Conservation (phyloP, 1,140 invertebrate genomes). For the Drosophila ercepeae region DNA sequence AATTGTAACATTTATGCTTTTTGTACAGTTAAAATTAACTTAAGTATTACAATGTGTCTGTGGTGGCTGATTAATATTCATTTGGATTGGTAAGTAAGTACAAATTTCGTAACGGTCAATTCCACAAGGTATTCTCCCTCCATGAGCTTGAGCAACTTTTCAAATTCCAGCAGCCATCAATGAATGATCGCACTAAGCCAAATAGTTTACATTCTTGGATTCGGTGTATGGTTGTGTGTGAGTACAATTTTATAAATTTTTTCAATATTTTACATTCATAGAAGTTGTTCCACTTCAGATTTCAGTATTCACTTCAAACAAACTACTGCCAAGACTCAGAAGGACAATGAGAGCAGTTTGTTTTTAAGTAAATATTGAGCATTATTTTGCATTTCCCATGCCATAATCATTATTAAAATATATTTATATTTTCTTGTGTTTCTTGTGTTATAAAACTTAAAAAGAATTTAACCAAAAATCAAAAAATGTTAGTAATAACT, state of each 20-base stretch:
- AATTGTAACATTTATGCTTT: constrained; percentile 21
- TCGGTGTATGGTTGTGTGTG: constrained; percentile 13
- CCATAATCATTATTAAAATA: constrained; percentile 65
- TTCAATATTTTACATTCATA: constrained; percentile 44
- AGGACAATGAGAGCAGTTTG: constrained; percentile 8
- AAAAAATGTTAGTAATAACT: constrained; percentile 56
- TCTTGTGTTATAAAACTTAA: constrained; percentile 61
- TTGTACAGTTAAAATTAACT: constrained; percentile 35
- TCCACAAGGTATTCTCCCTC: constrained; percentile 6
- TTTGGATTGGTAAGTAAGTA: constrained; percentile 48
- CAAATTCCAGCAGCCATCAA: constrained; percentile 28
- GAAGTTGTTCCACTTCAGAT: constrained; percentile 15
- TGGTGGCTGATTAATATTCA: constrained; percentile 11
- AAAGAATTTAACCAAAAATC: constrained; percentile 77
- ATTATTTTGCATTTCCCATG: constrained; percentile 41
- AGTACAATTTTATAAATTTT: constrained; percentile 9
- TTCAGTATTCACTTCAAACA: constrained; percentile 29
- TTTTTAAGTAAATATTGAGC: constrained; percentile 36
- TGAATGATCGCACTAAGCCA: constrained; percentile 19
- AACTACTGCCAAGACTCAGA: not conserved
- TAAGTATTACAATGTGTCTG: constrained; percentile 37
- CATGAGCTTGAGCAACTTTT: constrained; percentile 41
- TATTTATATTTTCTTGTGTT: constrained; percentile 52
- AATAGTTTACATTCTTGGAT: constrained; percentile 20
- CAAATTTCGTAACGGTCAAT: constrained; percentile 28